Percentiles rank a stretch among this genome's conserved stretches.
phyloP scores from a whole-genome alignment of 1,140 invertebrate genomes.

The Drosophila miranda region DNA sequence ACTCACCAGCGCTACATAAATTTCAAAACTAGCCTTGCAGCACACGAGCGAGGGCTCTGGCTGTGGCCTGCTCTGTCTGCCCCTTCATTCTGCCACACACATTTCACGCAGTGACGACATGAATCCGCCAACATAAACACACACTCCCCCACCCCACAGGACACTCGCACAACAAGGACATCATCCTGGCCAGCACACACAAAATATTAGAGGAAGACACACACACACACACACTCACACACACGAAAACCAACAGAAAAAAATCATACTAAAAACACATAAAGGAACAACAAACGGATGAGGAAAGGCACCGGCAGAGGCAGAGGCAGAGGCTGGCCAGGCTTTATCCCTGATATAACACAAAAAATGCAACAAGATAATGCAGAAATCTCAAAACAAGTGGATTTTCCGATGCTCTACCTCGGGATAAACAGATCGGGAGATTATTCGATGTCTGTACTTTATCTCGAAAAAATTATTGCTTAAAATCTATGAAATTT shows the following conservation, averaged over 20 bases:
- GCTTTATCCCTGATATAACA: background rate
- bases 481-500: no score
- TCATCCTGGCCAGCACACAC: slow-evolving; percentile 43
- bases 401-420: no score
- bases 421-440: no score
- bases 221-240: slow-evolving; percentile 9
- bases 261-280: slow-evolving; percentile 8
- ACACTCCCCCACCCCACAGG: background rate
- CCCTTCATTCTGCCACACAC: slow-evolving; percentile 69
- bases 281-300: slow-evolving; percentile 38
- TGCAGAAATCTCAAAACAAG: background rate
- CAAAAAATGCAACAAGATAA: slow-evolving; percentile 11
- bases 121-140: slow-evolving; percentile 80
- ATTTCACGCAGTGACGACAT: slow-evolving; percentile 79
- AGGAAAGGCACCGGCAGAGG: background rate
- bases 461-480: no score
- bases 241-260: slow-evolving; percentile 9
- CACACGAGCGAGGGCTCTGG: slow-evolving; percentile 4
- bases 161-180: slow-evolving; percentile 27
- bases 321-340: slow-evolving; percentile 1
- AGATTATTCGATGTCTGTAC: no score
- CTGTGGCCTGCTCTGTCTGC: background rate
- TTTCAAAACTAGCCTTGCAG: slow-evolving; percentile 68
- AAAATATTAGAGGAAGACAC: slow-evolving; percentile 29
- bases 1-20: slow-evolving; percentile 74